Evolutionary conservation across 2,888 invertebrate species (phyloP).

Genomic region (Malthinus flaveolus): DNA sequence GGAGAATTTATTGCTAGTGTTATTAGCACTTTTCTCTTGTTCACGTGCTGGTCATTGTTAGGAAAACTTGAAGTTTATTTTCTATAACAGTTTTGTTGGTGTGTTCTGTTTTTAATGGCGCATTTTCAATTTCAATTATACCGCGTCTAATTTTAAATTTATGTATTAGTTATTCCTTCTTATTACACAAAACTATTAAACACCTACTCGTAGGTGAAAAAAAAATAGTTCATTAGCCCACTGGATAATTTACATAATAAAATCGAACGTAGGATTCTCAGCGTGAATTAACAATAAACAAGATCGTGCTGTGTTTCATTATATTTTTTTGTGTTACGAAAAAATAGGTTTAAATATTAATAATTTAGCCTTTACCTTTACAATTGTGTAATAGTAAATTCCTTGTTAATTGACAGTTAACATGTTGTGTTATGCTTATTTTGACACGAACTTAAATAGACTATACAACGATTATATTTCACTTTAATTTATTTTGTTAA

Average conservation of each 20-base stretch:
- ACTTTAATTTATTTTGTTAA: constrained; percentile 13
- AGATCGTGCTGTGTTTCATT: constrained; percentile 15
- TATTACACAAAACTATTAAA: not conserved
- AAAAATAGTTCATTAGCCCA: constrained; percentile 13
- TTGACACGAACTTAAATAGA: not conserved
- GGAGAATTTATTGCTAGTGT: constrained; percentile 31
- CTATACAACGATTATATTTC: constrained; percentile 8
- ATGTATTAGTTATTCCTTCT: not conserved
- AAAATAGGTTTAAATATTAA: constrained; percentile 2
- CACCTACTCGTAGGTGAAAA: constrained; percentile 8
- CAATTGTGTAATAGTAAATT: constrained; percentile 10
- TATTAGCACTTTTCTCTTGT: constrained; percentile 33
- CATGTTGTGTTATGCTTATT: constrained; percentile 6
- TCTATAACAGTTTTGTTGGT: constrained; percentile 15
- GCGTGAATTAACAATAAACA: constrained; percentile 11
- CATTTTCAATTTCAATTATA: not conserved
- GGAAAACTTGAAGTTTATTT: constrained; percentile 24
- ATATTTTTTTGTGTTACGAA: constrained; percentile 5
- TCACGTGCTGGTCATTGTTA: constrained; percentile 27
- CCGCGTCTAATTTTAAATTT: not conserved
- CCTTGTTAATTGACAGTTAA: constrained; percentile 11
- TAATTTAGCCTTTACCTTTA: constrained; percentile 7
- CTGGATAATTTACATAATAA: constrained; percentile 11
- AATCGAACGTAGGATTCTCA: constrained; percentile 17
- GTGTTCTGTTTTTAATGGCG: constrained; percentile 12